Base-by-base conservation (phyloP, 2,888 invertebrate species). In the Acheta domesticus region DNA sequence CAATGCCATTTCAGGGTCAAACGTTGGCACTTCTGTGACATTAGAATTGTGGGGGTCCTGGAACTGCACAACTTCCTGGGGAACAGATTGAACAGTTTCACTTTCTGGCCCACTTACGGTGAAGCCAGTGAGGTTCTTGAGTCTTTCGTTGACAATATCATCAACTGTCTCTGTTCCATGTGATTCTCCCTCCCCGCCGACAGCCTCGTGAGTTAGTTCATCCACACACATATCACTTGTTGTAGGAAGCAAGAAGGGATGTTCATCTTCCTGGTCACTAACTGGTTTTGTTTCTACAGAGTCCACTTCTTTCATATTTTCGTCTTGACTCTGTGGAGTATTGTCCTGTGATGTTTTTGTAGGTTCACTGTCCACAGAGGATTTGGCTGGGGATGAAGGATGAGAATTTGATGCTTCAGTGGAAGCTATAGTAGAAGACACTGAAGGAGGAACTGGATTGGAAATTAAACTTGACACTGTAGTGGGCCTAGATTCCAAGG, bases 401-500 rank as follows among this genome's bases (percentile, higher is more conserved):
- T 62, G 16, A 12, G 14, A 19, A n/a, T 19, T 19, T 4, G n/a
- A 14, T n/a, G 62, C 62, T 62, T 14, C 16, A 4, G 62, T 62
- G 16, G 14, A n/a, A 14, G 14, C 16, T n/a, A n/a, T 14, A n/a
- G 62, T 14, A 14, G n/a, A 62, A 19, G 62, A 62, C 16, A n/a
- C 16, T n/a, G 62, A 62, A 19, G 14, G 16, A n/a, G 62, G 62
- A n/a, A 62, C n/a, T 14, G 62, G 62, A 62, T 19, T n/a, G 8
- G 62, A n/a, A n/a, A 62, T n/a, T 14, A 14, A 14, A n/a, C n/a
- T 62, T 14, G 14, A 14, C 16, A 62, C 14, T 19, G 62, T 62
- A 14, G 62, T n/a, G 62, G 76, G 36, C 36, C 76, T 76, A 11
- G 81, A 50, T 4, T 79, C 80, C 23, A 86, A 82, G 0, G 86